These are phyloP conservation scores for Chironomus tentans DNA, from an alignment of 2,888 invertebrate genomes.

Conservation along the genomic window DNA sequence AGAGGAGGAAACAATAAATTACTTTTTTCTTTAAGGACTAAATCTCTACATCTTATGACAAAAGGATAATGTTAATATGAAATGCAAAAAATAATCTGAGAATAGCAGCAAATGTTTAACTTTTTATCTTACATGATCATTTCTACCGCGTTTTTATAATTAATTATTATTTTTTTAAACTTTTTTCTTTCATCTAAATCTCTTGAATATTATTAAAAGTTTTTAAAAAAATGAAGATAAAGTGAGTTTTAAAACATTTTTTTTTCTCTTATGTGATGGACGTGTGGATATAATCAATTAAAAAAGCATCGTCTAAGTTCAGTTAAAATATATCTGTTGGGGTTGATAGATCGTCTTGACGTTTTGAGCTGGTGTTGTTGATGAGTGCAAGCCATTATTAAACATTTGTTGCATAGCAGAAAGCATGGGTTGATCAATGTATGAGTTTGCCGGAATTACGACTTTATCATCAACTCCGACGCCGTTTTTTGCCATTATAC, in stretches of 20 bases:
- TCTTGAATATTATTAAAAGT: too few relatives aligned
- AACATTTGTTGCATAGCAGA: slow-evolving; percentile 27
- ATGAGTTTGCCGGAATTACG: neutral
- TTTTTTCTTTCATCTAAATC: too few relatives aligned
- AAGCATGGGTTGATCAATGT: slow-evolving; percentile 25
- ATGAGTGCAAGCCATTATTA: neutral
- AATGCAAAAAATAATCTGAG: neutral
- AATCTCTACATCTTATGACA: neutral
- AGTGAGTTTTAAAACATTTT: too few relatives aligned
- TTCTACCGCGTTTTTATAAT: neutral
- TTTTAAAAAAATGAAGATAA: too few relatives aligned
- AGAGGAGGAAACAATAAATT: neutral
- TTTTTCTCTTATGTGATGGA: neutral
- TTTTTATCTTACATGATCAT: neutral
- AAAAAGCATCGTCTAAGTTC: neutral
- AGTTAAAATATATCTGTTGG: slow-evolving; percentile 22
- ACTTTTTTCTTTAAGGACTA: neutral
- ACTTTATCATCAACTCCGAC: neutral
- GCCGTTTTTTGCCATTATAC: slow-evolving; percentile 7
- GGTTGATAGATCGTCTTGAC: slow-evolving; percentile 6
- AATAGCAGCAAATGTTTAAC: neutral
- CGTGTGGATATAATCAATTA: neutral
- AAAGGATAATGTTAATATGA: neutral
- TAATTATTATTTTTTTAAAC: too few relatives aligned
- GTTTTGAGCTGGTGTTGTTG: neutral